phyloP scores from a whole-genome alignment of 2,797 vertebrate species.

The Mormyrus proboscirostris region DNA sequence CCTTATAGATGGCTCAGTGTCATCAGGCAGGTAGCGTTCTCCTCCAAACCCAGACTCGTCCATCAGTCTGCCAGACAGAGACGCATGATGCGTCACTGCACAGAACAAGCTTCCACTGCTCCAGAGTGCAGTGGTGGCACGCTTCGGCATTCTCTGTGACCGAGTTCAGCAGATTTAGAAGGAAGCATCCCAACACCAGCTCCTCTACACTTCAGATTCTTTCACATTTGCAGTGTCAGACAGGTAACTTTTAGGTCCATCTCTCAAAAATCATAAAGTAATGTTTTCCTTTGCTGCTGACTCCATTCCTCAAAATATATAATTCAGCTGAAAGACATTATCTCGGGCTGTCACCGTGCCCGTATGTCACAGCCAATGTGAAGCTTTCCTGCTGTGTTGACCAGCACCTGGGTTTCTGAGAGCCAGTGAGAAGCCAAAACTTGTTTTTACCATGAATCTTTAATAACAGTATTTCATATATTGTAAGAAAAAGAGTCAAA shows the following conservation, averaged over 20 bases:
- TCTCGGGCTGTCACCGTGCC: neutral
- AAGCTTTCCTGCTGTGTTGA: neutral
- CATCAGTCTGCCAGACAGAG: neutral
- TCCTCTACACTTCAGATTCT: neutral
- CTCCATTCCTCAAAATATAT: neutral
- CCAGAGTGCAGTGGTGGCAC: neutral
- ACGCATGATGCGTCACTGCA: neutral
- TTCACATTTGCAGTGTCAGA: neutral
- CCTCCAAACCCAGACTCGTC: neutral
- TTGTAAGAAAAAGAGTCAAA: neutral
- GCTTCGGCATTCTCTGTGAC: neutral
- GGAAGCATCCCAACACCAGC: neutral
- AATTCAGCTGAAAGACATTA: conserved; percentile 2
- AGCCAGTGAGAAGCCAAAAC: neutral
- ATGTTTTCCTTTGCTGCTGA: neutral
- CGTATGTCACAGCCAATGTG: neutral
- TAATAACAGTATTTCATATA: conserved; percentile 45
- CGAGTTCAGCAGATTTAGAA: neutral
- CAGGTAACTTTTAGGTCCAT: neutral
- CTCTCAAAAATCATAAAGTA: neutral
- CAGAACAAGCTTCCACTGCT: neutral
- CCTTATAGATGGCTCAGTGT: neutral
- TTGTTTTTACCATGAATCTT: conserved; percentile 57
- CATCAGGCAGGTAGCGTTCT: neutral
- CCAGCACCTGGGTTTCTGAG: neutral